Base-by-base conservation (phyloP, 2,888 invertebrate genomes). In the Sphecodes monilicornis region DNA sequence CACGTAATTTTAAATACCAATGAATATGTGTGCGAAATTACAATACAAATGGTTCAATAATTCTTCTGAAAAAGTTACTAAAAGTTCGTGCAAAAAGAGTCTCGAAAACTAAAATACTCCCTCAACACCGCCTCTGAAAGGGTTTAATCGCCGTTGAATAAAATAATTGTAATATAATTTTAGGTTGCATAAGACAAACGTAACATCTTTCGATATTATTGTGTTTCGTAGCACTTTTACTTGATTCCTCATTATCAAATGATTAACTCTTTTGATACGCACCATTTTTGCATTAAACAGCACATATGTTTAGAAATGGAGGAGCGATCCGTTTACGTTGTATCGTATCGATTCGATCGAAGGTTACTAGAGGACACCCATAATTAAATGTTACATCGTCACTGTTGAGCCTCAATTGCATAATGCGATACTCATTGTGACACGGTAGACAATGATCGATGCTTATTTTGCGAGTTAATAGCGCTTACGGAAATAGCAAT, bases 331-430 rank as follows among this genome's bases (percentile, higher is more conserved):
- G 29, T 36, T 18, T 13, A 8, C 13, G 3, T n/a, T 13, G 11
- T 6, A 46, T 11, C 22, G n/a, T 29, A 32, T 60, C 54, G 39
- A 69, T 68, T 74, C 46, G 18, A 39, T 60, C 46, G 60, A 41
- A 74, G 29, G 60, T 64, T 50, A 57, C n/a, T n/a, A 57, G 50
- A 26, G 66, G 50, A 81, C 57, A 26, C 39, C 29, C 13, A 11
- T 50, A 77, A 84, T 74, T 70, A 64, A 71, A 71, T 22, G 75
- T 71, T 68, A 72, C 71, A 26, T 36, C 60, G 57, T 8, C 13
- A 10, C 29, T n/a, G 18, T 36, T 46, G 39, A 64, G 29, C 36
- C 11, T 2, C 39, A n/a, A 64, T 76, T 74, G 32, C 66, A 41
- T 76, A 74, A 72, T 36, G n/a, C 29, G 39, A 11, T 18, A n/a